Conservation (phyloP, 2,888 invertebrate species). For the Macrosiphum euphorbiae region DNA sequence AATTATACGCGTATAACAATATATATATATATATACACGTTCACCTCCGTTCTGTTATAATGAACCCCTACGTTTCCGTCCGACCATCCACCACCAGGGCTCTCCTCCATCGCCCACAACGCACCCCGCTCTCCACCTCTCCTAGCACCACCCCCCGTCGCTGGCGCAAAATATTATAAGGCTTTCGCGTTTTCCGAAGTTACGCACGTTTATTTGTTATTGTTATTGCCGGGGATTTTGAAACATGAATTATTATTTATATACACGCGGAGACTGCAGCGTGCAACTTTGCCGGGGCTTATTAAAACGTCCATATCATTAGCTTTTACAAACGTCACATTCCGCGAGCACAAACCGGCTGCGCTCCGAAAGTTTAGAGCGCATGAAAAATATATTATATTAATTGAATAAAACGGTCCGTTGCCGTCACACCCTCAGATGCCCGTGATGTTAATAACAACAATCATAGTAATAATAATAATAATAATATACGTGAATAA, state of each 20-base stretch:
- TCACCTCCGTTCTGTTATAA: conserved; percentile 58
- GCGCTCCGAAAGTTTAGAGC: conserved; percentile 37
- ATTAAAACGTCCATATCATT: conserved; percentile 63
- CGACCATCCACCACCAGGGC: not conserved
- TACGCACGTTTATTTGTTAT: conserved; percentile 63
- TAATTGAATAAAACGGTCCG: conserved; percentile 47
- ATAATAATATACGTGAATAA: not conserved
- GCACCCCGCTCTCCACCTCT: not conserved
- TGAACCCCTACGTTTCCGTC: conserved; percentile 50
- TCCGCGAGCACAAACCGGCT: conserved; percentile 31
- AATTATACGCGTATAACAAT: conserved; percentile 29
- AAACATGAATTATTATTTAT: conserved; percentile 64
- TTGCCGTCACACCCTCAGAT: conserved; percentile 21
- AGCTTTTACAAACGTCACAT: conserved; percentile 57
- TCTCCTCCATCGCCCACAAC: not conserved
- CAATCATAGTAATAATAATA: not conserved
- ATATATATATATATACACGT: conserved; percentile 12
- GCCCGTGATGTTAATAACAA: conserved; percentile 11
- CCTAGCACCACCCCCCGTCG: not conserved
- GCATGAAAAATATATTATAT: conserved; percentile 29
- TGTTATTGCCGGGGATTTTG: conserved; percentile 63
- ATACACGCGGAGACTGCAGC: conserved; percentile 22
- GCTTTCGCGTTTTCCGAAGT: conserved; percentile 64
- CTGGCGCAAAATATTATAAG: conserved; percentile 50
- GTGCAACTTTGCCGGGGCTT: conserved; percentile 52